Evolutionary conservation across 2,888 invertebrate genomes (phyloP).

Genomic region (Amphimallon solstitiale): DNA sequence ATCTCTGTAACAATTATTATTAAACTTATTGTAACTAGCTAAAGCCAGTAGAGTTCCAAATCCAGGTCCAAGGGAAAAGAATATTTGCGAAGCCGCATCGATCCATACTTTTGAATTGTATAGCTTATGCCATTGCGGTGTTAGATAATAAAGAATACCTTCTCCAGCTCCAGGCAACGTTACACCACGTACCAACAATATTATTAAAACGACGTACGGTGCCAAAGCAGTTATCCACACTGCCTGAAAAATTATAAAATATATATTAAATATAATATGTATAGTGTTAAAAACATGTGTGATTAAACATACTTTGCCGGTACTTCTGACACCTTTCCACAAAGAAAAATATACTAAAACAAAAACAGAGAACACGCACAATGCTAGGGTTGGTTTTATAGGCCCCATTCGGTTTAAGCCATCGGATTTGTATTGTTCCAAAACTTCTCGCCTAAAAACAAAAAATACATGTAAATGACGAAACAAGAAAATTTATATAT

Average conservation of each 20-base stretch:
- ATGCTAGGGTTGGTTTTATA: constrained; percentile 87
- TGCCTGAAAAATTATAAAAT: constrained; percentile 69
- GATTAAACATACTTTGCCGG: constrained; percentile 81
- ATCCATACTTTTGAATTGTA: constrained; percentile 88
- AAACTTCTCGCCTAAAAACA: constrained; percentile 79
- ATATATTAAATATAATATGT: not conserved
- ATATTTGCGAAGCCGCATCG: constrained; percentile 93
- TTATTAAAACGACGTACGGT: constrained; percentile 90
- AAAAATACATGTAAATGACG: not conserved
- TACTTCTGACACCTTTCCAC: constrained; percentile 94
- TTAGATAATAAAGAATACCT: constrained; percentile 89
- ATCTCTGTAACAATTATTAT: constrained; percentile 90
- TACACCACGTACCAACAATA: constrained; percentile 84
- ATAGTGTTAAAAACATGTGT: not conserved
- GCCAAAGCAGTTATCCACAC: constrained; percentile 96
- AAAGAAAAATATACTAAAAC: constrained; percentile 94
- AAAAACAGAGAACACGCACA: constrained; percentile 92
- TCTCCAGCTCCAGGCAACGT: constrained; percentile 86
- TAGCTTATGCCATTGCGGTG: constrained; percentile 89
- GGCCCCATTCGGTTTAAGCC: constrained; percentile 90
- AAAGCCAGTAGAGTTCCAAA: constrained; percentile 90
- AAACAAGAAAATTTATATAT: not conserved
- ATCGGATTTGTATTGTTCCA: constrained; percentile 83
- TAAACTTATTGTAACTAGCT: constrained; percentile 93
- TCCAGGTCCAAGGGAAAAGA: constrained; percentile 92